Evolutionary conservation across 2,113 vertebrate genomes (phyloP).

Genomic region (Antennarius striatus): DNA sequence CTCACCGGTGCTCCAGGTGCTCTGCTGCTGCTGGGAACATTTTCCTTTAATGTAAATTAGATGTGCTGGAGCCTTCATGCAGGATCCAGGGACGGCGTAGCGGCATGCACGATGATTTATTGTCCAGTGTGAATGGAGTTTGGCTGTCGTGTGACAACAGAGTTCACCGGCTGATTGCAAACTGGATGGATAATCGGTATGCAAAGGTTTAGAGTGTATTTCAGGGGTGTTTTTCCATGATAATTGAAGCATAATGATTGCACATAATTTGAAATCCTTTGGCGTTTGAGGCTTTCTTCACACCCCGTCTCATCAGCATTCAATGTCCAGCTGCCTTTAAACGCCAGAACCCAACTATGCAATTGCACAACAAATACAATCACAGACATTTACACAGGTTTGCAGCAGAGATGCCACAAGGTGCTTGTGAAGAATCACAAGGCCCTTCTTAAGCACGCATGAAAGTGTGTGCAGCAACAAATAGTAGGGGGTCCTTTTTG

Average conservation of each 20-base stretch:
- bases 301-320: not conserved
- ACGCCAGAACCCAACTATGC: not conserved
- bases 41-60: slow-evolving; percentile 36
- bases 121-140: too few species aligned
- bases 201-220: slow-evolving; percentile 21
- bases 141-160: not conserved
- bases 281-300: slow-evolving; percentile 40
- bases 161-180: not conserved
- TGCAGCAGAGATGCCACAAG: not conserved
- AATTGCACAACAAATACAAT: not conserved
- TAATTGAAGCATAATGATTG: slow-evolving; percentile 51
- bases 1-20: slow-evolving; percentile 27
- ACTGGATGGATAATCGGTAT: slow-evolving; percentile 10
- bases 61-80: slow-evolving; percentile 18
- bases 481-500: too few species aligned
- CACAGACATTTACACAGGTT: not conserved
- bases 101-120: too few species aligned
- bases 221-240: slow-evolving; percentile 26
- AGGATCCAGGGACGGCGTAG: not conserved
- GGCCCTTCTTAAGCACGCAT: slow-evolving; percentile 7
- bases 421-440: not conserved
- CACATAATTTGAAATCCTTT: slow-evolving; percentile 44
- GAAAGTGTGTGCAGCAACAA: not conserved
- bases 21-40: slow-evolving; percentile 22
- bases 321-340: slow-evolving; percentile 11